Evolutionary conservation across 2,113 vertebrate species (phyloP).

Genomic region (Formicarius rufipectus): DNA sequence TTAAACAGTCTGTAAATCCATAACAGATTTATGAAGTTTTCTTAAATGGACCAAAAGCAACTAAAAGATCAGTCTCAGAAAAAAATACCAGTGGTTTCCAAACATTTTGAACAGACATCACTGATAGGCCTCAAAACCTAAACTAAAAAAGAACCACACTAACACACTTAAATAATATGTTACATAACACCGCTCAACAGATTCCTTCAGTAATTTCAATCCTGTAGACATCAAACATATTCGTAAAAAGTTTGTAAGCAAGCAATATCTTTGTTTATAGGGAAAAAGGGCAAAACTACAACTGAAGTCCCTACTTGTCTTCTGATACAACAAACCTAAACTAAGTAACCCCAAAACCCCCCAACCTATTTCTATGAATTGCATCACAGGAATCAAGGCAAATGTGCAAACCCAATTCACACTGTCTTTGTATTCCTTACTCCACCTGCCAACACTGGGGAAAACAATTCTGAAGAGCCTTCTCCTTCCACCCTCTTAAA

Average conservation of each 20-base stretch:
- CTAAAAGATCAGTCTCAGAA: background rate
- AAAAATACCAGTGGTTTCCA: background rate
- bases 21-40: background rate
- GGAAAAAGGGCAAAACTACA: background rate
- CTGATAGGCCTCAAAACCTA: background rate
- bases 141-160: background rate
- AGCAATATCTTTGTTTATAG: background rate
- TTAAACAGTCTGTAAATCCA: background rate
- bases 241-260: background rate
- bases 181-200: background rate
- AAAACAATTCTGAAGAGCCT: background rate
- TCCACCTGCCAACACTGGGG: background rate
- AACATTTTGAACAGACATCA: background rate
- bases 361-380: background rate
- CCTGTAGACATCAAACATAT: background rate
- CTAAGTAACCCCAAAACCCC: background rate
- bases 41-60: background rate
- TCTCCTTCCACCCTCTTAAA: rapidly evolving
- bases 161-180: background rate
- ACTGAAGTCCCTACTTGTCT: background rate
- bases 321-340: background rate
- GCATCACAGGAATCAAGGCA: background rate
- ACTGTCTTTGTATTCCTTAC: background rate
- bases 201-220: background rate
- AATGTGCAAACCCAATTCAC: background rate